A percentile compares a stretch with the other conserved stretches of the same genome.
Conservation (phyloP, 2,888 invertebrate species). For the Thymelicus acteon region DNA sequence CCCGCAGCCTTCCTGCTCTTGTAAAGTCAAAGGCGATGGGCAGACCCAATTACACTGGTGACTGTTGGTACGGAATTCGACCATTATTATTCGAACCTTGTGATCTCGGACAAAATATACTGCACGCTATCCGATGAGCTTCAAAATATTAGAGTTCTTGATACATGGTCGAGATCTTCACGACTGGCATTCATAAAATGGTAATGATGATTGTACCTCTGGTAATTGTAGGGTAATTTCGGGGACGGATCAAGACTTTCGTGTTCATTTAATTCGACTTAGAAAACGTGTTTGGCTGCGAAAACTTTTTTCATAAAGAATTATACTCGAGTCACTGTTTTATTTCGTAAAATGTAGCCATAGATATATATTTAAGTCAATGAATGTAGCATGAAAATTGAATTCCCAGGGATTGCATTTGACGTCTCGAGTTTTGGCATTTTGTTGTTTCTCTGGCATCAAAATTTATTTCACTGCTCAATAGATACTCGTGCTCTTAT, state of each 20-base stretch:
- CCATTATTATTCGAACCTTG: constrained; percentile 21
- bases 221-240: constrained; percentile 35
- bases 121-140: neutral
- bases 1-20: constrained; percentile 4
- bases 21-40: constrained; percentile 10
- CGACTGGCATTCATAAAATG: constrained; percentile 38
- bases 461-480: too few species aligned
- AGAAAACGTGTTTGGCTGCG: neutral
- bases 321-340: neutral
- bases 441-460: too few species aligned
- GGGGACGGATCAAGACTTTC: constrained; percentile 26
- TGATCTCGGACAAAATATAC: neutral
- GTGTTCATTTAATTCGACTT: constrained; percentile 31
- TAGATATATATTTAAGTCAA: too few species aligned
- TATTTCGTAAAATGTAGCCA: too few species aligned
- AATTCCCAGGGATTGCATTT: neutral
- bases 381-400: neutral
- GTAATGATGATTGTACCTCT: constrained; percentile 39
- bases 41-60: constrained; percentile 30
- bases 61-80: constrained; percentile 28
- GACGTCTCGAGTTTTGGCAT: neutral
- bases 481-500: too few species aligned
- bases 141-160: constrained; percentile 15
- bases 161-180: constrained; percentile 14
- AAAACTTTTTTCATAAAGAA: constrained; percentile 1